Evolutionary conservation across 2,797 vertebrate species (phyloP).

Genomic region (Carcharodon carcharias): DNA sequence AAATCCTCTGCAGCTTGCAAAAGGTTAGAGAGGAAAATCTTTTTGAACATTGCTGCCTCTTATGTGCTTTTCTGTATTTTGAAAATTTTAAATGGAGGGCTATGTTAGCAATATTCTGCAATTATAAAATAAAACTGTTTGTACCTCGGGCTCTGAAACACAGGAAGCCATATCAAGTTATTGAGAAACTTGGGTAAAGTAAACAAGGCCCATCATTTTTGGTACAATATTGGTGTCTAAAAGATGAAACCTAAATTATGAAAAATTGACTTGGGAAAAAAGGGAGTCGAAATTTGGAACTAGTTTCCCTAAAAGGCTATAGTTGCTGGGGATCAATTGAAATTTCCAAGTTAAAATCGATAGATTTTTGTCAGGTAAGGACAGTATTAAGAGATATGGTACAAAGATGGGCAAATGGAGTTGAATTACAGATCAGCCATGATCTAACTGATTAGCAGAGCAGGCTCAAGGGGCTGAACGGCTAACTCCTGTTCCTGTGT

Average conservation of each 20-base stretch:
- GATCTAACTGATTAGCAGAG: not conserved
- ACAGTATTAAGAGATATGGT: not conserved
- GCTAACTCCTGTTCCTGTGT: not conserved
- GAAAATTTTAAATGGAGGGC: not conserved
- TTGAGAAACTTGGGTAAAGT: not conserved
- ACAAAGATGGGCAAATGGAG: not conserved
- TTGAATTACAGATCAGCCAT: not conserved
- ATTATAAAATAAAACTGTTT: not conserved
- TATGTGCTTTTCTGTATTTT: not conserved
- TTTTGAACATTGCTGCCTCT: not conserved
- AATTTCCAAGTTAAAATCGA: not conserved
- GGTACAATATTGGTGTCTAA: not conserved
- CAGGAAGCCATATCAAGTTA: not conserved
- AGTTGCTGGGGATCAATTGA: not conserved
- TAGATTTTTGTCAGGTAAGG: not conserved
- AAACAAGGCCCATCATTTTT: not conserved
- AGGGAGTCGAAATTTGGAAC: not conserved
- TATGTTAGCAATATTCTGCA: not conserved
- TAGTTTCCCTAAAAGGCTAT: not conserved
- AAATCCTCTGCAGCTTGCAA: not conserved
- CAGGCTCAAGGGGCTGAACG: not conserved
- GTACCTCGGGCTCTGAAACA: not conserved
- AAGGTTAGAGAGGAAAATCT: not conserved
- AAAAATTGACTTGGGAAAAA: not conserved
- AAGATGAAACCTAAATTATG: not conserved